A percentile compares a stretch with the other conserved stretches of the same genome.
Conservation (phyloP, 2,888 invertebrate genomes). For the Cynaeus angustus region DNA sequence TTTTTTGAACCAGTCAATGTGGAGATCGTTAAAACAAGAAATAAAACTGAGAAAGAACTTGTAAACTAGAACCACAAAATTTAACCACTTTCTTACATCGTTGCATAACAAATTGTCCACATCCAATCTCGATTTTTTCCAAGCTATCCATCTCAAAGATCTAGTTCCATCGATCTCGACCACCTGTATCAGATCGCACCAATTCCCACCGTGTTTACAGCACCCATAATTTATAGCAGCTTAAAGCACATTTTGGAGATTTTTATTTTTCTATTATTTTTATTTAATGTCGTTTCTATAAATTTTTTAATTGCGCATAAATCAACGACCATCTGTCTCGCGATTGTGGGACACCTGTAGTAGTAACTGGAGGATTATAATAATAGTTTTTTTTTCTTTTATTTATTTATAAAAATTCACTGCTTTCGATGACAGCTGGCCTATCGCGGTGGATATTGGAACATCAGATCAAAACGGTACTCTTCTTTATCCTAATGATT, state of each 20-base stretch:
- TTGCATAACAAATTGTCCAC: no score
- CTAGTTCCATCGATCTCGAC: neutral
- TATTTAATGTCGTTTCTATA: conserved; percentile 24
- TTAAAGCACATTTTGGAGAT: conserved; percentile 8
- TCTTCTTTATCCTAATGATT: conserved; percentile 39
- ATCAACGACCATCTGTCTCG: conserved; percentile 38
- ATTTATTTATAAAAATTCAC: conserved; percentile 31
- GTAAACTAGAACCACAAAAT: no score
- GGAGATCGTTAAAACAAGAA: no score
- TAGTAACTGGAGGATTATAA: conserved; percentile 7
- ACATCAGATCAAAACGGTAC: conserved; percentile 21
- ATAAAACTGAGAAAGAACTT: no score
- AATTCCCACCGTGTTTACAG: conserved; percentile 11
- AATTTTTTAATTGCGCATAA: conserved; percentile 38
- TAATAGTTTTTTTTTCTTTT: conserved; percentile 13
- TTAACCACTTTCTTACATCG: no score
- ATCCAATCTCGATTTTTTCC: neutral
- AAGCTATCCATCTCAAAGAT: no score
- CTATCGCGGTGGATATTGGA: conserved; percentile 38
- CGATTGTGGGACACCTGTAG: conserved; percentile 35
- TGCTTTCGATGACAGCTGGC: conserved; percentile 31
- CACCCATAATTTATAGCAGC: conserved; percentile 13
- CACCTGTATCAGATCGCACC: neutral
- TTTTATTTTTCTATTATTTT: conserved; percentile 22
- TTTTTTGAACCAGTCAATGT: no score